Percentiles rank a stretch among this genome's conserved stretches.
These are phyloP conservation scores for Leptarthrus brevirostris DNA, from an alignment of 2,888 invertebrate genomes.

Conservation along the genomic window DNA sequence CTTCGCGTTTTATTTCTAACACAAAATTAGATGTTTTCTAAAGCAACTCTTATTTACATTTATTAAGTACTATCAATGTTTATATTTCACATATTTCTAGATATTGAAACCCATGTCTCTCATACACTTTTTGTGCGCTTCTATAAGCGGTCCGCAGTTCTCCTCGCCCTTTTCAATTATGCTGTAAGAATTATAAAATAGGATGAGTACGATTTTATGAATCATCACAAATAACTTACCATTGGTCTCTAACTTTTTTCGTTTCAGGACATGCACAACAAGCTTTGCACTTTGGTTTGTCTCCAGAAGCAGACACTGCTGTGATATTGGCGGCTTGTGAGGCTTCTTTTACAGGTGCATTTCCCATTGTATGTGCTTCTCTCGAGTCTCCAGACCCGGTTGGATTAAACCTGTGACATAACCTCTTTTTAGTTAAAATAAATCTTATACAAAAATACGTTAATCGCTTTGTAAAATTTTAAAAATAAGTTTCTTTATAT, in stretches of 20 bases:
- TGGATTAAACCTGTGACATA: constrained; percentile 18
- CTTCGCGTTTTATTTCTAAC: too few relatives aligned
- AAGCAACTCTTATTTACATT: too few relatives aligned
- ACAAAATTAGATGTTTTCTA: too few relatives aligned
- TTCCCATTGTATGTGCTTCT: constrained; percentile 68
- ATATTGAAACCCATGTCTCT: constrained; percentile 95
- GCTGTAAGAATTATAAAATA: constrained; percentile 72
- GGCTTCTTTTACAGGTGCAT: constrained; percentile 69
- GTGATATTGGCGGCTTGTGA: constrained; percentile 63
- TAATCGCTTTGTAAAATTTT: too few relatives aligned
- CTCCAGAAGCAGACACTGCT: constrained; percentile 63
- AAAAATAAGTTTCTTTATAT: too few relatives aligned
- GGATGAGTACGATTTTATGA: not conserved
- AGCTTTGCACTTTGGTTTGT: constrained; percentile 86
- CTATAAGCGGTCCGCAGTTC: constrained; percentile 88
- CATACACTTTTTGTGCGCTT: constrained; percentile 98
- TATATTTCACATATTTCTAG: constrained; percentile 66
- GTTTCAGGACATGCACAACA: constrained; percentile 99
- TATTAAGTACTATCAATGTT: not conserved
- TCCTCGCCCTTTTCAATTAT: constrained; percentile 93
- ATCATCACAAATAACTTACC: constrained; percentile 72
- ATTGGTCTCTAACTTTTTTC: constrained; percentile 87
- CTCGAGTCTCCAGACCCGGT: not conserved
- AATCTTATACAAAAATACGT: too few relatives aligned
- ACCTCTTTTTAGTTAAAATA: constrained; percentile 16